phyloP scores from a whole-genome alignment of 2,113 vertebrate genomes.

The Microtus oregoni region DNA sequence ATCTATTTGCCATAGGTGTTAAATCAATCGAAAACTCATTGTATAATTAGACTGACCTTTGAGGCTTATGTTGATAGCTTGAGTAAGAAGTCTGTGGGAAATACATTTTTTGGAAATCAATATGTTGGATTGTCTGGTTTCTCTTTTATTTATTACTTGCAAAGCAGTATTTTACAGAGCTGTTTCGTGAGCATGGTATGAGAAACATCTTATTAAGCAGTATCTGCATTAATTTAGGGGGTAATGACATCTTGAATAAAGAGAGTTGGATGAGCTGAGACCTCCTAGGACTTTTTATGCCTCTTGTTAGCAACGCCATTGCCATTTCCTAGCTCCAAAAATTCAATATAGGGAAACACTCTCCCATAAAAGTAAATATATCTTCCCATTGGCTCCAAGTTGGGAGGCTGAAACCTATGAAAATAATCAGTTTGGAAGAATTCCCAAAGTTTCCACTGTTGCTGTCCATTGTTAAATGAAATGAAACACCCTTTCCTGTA shows the following conservation, averaged over 20 bases:
- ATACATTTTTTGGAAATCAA: slow-evolving; percentile 66
- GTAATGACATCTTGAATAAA: slow-evolving; percentile 65
- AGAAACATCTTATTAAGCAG: slow-evolving; percentile 76
- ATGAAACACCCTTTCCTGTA: not conserved
- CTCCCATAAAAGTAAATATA: slow-evolving; percentile 68
- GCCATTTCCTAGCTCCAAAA: slow-evolving; percentile 63
- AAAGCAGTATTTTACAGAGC: slow-evolving; percentile 56
- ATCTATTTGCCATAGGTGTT: slow-evolving; percentile 49
- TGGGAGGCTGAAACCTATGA: slow-evolving; percentile 39
- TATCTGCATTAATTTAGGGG: slow-evolving; percentile 72
- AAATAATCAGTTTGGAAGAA: slow-evolving; percentile 65
- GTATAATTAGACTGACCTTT: slow-evolving; percentile 66
- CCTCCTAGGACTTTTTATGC: slow-evolving; percentile 41
- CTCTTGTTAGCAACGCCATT: slow-evolving; percentile 34
- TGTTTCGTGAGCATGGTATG: slow-evolving; percentile 69
- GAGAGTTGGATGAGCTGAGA: slow-evolving; percentile 55
- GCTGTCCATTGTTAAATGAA: not conserved
- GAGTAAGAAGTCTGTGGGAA: slow-evolving; percentile 48
- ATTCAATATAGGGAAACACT: slow-evolving; percentile 59
- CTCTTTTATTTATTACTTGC: slow-evolving; percentile 49
- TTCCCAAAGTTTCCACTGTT: slow-evolving; percentile 32
- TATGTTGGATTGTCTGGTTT: slow-evolving; percentile 41
- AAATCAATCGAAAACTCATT: slow-evolving; percentile 57
- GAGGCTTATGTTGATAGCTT: slow-evolving; percentile 10
- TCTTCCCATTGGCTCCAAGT: slow-evolving; percentile 55